Base-by-base conservation (phyloP, 2,113 vertebrate genomes). In the Manacus vitellinus region DNA sequence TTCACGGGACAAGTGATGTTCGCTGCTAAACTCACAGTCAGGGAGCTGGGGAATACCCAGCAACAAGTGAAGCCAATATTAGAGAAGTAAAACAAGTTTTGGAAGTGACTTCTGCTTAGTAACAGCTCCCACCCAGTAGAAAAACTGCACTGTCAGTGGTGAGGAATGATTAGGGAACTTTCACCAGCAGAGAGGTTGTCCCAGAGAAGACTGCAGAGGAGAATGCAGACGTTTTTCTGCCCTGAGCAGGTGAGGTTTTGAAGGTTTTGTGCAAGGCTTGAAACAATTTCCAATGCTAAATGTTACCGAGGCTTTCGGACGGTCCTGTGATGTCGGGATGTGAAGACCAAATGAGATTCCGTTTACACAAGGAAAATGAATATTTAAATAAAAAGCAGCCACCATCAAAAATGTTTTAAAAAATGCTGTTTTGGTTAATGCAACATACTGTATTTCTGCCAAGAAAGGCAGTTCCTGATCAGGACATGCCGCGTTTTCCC, bases 381-480 rank as follows among this genome's bases (percentile, higher is more conserved):
- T 95, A 97, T 97, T 97, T 97, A 97, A 97, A 97, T 96, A 97
- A 92, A 97, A 97, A 97, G 89, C 96, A 97, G 96, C 80, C 97
- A 97, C 91, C 95, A 96, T 96, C 91, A 95, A 96, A 97, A 95
- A 91, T 90, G 87, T 83, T 92, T 89, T 23, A 30, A 43, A 96
- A 95, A 96, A 91, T 91, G 81, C 85, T 97, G 93, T 76, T 96
- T 97, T 97, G 96, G 95, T 97, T 97, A 97, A 97, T 93, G 96
- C 94, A 96, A 84, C 74, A 59, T 93, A 56, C 71, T 96, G 85
- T 91, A 80, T 91, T 97, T 88, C 93, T 96, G 95, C 96, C 96
- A 97, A 37, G 92, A 97, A 96, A 97, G 97, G 96, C 97, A 91
- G 94, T 97, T 97, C 96, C 95, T 97, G 97, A 98, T 97, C 96